These are phyloP conservation scores for Meghimatium bilineatum DNA, from an alignment of 2,888 invertebrate species.

Conservation along the genomic window DNA sequence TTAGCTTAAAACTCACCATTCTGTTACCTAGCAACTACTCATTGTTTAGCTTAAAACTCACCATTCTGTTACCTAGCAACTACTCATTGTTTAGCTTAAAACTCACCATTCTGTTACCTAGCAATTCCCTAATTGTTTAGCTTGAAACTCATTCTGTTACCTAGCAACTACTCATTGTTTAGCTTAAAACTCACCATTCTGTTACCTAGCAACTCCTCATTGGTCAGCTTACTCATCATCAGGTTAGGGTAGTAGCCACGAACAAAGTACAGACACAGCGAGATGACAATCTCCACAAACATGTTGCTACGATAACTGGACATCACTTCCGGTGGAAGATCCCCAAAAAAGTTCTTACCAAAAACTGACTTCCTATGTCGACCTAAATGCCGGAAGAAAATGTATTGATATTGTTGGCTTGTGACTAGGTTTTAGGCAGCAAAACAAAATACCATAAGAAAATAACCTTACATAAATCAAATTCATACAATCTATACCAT, in stretches of 20 bases:
- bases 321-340: constrained; percentile 81
- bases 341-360: constrained; percentile 80
- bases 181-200: constrained; percentile 80
- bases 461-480: too few relatives aligned
- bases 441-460: too few relatives aligned
- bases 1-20: constrained; percentile 83
- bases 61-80: too few relatives aligned
- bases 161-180: too few relatives aligned
- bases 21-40: too few relatives aligned
- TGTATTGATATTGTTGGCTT: not conserved
- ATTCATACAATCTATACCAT: too few relatives aligned
- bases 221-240: constrained; percentile 82
- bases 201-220: constrained; percentile 84
- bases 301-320: constrained; percentile 86
- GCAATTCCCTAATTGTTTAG: too few relatives aligned
- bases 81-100: too few relatives aligned
- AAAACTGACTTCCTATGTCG: constrained; percentile 88
- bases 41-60: too few relatives aligned
- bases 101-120: too few relatives aligned
- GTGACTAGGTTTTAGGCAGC: too few relatives aligned
- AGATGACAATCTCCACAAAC: constrained; percentile 86
- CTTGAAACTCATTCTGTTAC: too few relatives aligned
- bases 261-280: constrained; percentile 87
- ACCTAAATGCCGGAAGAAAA: constrained; percentile 73
- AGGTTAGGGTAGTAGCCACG: constrained; percentile 85